A percentile compares a stretch with the other conserved stretches of the same genome.
phyloP scores from a whole-genome alignment of 2,797 vertebrate species.

The Hemitrygon akajei region DNA sequence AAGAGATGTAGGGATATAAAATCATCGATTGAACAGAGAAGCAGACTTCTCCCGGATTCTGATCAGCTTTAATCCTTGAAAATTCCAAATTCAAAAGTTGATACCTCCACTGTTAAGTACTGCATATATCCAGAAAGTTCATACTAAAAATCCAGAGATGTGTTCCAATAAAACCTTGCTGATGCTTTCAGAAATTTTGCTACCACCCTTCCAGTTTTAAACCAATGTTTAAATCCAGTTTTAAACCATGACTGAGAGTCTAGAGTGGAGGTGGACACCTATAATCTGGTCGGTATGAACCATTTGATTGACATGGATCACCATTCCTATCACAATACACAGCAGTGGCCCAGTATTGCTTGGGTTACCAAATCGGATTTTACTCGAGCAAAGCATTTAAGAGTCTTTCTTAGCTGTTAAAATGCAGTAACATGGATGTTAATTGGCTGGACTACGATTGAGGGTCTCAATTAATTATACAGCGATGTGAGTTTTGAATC shows the following conservation, averaged over 20 bases:
- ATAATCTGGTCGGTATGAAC: not conserved
- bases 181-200: not conserved
- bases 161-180: not conserved
- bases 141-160: not conserved
- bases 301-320: not conserved
- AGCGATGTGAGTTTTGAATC: no score
- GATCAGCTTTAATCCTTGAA: not conserved
- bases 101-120: not conserved
- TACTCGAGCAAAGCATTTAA: not conserved
- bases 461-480: no score
- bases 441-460: no score
- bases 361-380: not conserved
- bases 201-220: not conserved
- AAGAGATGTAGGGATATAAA: not conserved
- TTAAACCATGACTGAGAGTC: not conserved
- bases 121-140: not conserved
- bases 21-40: not conserved
- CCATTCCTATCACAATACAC: not conserved
- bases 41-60: not conserved
- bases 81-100: not conserved
- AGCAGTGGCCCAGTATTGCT: not conserved
- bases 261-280: not conserved
- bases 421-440: no score
- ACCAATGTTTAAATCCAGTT: no score
- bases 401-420: no score